A percentile compares a stretch with the other conserved stretches of the same genome.
Conservation (phyloP, 2,888 invertebrate genomes). For the Cephus runcator region DNA sequence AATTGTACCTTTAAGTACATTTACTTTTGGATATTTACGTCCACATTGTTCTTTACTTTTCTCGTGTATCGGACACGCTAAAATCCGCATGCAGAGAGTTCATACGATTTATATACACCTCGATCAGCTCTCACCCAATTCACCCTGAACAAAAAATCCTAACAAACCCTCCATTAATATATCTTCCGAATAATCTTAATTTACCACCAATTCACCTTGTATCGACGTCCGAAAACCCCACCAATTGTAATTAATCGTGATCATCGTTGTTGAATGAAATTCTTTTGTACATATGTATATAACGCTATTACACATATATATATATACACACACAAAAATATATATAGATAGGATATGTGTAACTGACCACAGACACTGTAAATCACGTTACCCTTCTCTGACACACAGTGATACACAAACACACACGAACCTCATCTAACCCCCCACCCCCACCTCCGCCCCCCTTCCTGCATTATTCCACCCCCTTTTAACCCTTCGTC, state of each 20-base stretch:
- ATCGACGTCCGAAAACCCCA: conserved; percentile 37
- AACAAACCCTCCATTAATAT: conserved; percentile 20
- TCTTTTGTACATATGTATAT: conserved; percentile 61
- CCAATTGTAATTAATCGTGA: conserved; percentile 45
- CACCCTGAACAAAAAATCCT: conserved; percentile 14
- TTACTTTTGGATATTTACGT: conserved; percentile 10
- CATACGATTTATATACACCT: not conserved
- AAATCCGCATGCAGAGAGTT: conserved; percentile 41
- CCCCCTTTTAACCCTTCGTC: conserved; percentile 19
- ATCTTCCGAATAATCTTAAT: not conserved
- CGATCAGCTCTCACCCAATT: not conserved
- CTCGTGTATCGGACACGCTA: conserved; percentile 56
- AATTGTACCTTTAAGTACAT: not conserved
- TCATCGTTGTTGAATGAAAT: conserved; percentile 54
- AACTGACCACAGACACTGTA: conserved; percentile 38
- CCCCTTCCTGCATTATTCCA: not conserved
- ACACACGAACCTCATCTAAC: not conserved
- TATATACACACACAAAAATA: conserved; percentile 18
- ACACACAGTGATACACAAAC: not conserved
- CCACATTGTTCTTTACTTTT: conserved; percentile 22
- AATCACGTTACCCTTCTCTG: conserved; percentile 25
- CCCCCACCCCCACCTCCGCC: not conserved
- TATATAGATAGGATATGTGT: conserved; percentile 41
- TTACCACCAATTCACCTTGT: not conserved
- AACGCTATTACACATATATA: conserved; percentile 19